Base-by-base conservation (phyloP, 2,888 invertebrate genomes). In the Seira musarum region DNA sequence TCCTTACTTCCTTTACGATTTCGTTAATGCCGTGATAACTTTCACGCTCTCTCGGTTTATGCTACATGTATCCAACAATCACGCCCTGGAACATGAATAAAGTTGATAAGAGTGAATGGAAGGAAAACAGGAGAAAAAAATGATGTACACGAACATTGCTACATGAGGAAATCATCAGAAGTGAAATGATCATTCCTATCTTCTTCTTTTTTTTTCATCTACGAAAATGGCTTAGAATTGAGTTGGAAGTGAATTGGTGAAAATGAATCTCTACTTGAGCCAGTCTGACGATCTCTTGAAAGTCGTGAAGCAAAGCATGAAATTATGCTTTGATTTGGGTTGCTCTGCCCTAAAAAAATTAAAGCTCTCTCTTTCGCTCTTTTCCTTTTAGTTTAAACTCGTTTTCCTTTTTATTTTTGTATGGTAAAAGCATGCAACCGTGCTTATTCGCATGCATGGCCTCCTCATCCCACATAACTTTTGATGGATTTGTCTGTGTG, bases 371-470 rank as follows among this genome's bases (percentile, higher is more conserved):
- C 15, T 19, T 35, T 69, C 46, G 21, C 24, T 69, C 19, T 8
- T 3, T n/a, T 49, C 49, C 19, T 10, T 13, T 69, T 30, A 69
- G 57, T 57, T 69, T 69, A 69, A 69, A 69, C 69, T 69, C 69
- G 46, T 68, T 57, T 19, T 30, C 22, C 53, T 53, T 2, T 13
- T 53, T 53, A 5, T 61, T 21, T 61, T 61, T 6, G 19, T 61
- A 61, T 19, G 5, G 3, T 61, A 19, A 21, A 13, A 35, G 5
- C n/a, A 30, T 30, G n/a, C n/a, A n/a, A n/a, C n/a, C n/a, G n/a
- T n/a, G n/a, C 30, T 30, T 30, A 30, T 30, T 30, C 8, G 30
- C 30, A 30, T 25, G 24, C 35, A 15, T 66, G 40, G 22, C 22
- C 19, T 68, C 8, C 30, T 66, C 66, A 25, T 25, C 3, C 64